These are phyloP conservation scores for Phainopepla nitens DNA, from an alignment of 2,113 vertebrate genomes.

Conservation along the genomic window DNA sequence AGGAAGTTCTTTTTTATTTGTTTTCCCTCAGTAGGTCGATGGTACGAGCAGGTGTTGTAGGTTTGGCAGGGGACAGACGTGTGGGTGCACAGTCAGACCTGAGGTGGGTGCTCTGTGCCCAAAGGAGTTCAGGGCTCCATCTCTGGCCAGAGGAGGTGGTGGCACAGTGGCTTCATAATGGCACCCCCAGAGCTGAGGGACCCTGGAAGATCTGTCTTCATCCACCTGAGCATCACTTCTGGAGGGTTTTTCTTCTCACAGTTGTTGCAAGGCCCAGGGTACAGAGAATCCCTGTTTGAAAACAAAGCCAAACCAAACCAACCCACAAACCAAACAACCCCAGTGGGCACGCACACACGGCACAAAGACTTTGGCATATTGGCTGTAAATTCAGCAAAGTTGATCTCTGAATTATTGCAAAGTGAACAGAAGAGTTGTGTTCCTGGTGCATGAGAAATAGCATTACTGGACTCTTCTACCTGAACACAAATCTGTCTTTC, in stretches of 20 bases:
- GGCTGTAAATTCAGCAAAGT: not conserved
- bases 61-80: not conserved
- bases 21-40: not conserved
- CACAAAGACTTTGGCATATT: not conserved
- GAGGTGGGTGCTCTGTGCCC: not conserved
- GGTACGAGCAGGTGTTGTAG: not conserved
- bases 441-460: not conserved
- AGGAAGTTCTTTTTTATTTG: not conserved
- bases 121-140: not conserved
- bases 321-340: not conserved
- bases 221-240: not conserved
- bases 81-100: not conserved
- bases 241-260: not conserved
- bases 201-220: not conserved
- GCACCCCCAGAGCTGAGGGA: not conserved
- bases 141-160: not conserved
- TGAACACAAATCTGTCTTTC: not conserved
- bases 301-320: not conserved
- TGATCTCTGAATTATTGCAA: not conserved
- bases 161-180: not conserved
- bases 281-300: not conserved
- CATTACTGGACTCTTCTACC: not conserved
- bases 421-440: not conserved
- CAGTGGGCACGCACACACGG: rapidly evolving
- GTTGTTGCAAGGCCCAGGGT: not conserved